Conservation (phyloP, 2,113 vertebrate species). For the Baryphthengus martii region DNA sequence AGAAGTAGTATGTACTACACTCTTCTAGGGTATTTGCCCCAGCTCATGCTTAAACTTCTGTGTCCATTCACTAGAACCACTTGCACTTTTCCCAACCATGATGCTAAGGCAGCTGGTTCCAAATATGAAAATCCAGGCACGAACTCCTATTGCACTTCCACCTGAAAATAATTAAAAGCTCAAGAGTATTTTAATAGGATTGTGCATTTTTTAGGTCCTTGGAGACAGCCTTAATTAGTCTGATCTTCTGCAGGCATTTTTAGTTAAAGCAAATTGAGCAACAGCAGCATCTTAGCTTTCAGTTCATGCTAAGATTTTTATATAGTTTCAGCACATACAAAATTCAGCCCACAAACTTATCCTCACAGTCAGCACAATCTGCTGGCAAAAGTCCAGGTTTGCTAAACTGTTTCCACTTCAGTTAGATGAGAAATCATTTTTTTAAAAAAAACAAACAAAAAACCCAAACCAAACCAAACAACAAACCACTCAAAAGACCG, state of each 20-base stretch:
- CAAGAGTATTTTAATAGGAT: constrained; percentile 1
- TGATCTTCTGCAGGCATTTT: constrained; percentile 29
- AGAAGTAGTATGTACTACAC: background rate
- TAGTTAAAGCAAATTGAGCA: constrained; percentile 24
- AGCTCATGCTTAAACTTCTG: background rate
- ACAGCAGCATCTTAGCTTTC: background rate
- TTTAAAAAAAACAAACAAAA: background rate
- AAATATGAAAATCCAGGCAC: background rate
- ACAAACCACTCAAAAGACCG: background rate
- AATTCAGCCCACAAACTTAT: background rate
- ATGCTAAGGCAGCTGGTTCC: background rate
- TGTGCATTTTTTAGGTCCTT: background rate
- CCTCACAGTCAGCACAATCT: constrained; percentile 29
- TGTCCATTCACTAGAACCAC: background rate
- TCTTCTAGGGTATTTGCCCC: background rate
- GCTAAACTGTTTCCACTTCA: background rate
- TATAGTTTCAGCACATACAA: constrained; percentile 26
- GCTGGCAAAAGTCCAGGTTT: background rate
- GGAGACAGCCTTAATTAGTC: constrained; percentile 21
- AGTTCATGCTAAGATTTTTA: background rate
- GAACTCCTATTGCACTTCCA: background rate
- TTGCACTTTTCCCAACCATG: background rate
- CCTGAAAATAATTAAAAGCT: constrained; percentile 40
- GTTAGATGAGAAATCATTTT: background rate
- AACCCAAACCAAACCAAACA: background rate